Evolutionary conservation across 2,888 invertebrate species (phyloP).

Genomic region (Dilophus febrilis): DNA sequence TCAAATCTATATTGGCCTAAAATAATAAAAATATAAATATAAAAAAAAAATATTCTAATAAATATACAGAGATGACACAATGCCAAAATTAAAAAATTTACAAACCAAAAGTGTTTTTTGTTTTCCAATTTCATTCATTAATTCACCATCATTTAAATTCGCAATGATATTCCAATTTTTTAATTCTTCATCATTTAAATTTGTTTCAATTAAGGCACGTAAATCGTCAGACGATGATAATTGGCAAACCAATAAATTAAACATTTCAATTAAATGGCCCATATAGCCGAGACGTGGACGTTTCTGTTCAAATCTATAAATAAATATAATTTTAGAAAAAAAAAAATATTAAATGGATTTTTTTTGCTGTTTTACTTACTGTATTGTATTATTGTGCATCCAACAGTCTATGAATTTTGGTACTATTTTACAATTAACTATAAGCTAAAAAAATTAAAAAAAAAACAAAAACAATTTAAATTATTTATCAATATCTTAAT

Average conservation of each 20-base stretch:
- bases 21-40: too few relatives aligned
- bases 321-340: conserved; percentile 2
- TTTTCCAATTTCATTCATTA: neutral
- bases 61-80: conserved; percentile 1
- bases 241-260: conserved; percentile 35
- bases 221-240: conserved; percentile 32
- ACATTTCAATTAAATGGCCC: conserved; percentile 47
- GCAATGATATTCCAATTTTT: conserved; percentile 15
- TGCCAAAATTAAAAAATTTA: neutral
- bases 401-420: conserved; percentile 66
- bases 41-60: too few relatives aligned
- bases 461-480: conserved; percentile 8
- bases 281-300: conserved; percentile 44
- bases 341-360: neutral
- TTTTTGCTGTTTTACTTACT: conserved; percentile 39
- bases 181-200: conserved; percentile 34
- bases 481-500: conserved; percentile 8
- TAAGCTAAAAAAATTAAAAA: conserved; percentile 38
- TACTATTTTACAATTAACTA: conserved; percentile 61
- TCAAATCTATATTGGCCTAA: too few relatives aligned
- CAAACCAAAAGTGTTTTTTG: conserved; percentile 1
- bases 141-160: neutral
- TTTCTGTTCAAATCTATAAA: conserved; percentile 16
- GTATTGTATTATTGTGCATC: conserved; percentile 57
- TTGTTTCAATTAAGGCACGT: conserved; percentile 36